A percentile compares a stretch with the other conserved stretches of the same genome.
These are phyloP conservation scores for Pristionchus exspectatus DNA, from an alignment of 2,888 invertebrate species.

Conservation along the genomic window DNA sequence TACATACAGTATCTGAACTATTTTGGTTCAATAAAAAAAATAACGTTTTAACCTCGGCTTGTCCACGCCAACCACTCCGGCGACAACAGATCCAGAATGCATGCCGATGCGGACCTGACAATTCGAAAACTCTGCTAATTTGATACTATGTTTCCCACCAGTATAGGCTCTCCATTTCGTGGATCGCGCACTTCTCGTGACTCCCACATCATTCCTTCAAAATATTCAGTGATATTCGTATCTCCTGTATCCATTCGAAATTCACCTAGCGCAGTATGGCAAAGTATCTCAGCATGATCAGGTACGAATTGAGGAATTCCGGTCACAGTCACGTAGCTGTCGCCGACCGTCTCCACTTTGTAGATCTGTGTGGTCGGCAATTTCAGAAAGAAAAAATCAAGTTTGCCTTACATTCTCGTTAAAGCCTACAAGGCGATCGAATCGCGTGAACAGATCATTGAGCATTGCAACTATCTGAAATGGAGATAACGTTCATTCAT, in stretches of 20 bases:
- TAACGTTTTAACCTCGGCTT: constrained; percentile 64
- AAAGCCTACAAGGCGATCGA: constrained; percentile 67
- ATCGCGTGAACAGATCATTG: constrained; percentile 75
- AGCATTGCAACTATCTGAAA: constrained; percentile 68
- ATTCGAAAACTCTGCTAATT: background rate
- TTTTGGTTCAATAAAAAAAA: background rate
- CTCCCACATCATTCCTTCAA: constrained; percentile 75
- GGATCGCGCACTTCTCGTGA: constrained; percentile 73
- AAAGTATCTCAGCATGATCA: constrained; percentile 77
- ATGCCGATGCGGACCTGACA: constrained; percentile 66
- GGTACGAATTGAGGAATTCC: constrained; percentile 70
- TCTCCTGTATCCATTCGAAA: constrained; percentile 1
- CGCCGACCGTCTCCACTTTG: constrained; percentile 76
- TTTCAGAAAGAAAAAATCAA: background rate
- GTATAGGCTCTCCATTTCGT: constrained; percentile 61
- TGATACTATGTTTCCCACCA: background rate
- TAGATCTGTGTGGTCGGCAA: constrained; percentile 63
- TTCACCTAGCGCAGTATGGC: constrained; percentile 78
- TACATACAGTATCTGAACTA: constrained; percentile 67
- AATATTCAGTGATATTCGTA: background rate
- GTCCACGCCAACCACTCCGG: constrained; percentile 72
- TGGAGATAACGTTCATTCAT: background rate
- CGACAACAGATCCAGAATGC: constrained; percentile 71
- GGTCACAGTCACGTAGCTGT: constrained; percentile 74
- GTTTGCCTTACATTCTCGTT: constrained; percentile 54